Conservation (phyloP, 1,140 invertebrate species). For the Teleopsis dalmanni region DNA sequence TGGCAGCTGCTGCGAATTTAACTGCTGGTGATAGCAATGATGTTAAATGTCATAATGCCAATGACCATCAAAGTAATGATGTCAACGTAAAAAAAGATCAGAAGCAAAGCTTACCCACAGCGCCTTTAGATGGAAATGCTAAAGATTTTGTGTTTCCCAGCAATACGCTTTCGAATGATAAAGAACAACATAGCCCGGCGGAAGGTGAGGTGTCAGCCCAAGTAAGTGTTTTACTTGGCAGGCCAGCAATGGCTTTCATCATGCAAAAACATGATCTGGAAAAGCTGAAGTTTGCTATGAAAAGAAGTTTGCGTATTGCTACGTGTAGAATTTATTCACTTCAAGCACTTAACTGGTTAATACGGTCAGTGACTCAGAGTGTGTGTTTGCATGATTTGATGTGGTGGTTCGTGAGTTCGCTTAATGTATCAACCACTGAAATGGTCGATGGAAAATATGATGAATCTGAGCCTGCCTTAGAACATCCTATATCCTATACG, state of each 20-base stretch:
- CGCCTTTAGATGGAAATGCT: background rate
- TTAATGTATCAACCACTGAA: constrained; percentile 49
- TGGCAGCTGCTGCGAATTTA: constrained; percentile 3
- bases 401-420: constrained; percentile 86
- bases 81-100: no score
- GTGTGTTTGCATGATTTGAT: constrained; percentile 86
- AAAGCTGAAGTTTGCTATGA: constrained; percentile 72
- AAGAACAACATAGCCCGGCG: background rate
- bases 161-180: background rate
- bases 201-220: constrained; percentile 11
- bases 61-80: constrained; percentile 2
- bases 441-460: constrained; percentile 23
- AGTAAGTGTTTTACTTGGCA: constrained; percentile 44
- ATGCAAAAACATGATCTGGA: constrained; percentile 79
- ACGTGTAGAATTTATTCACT: constrained; percentile 76
- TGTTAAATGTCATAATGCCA: background rate
- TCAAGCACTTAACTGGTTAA: constrained; percentile 88
- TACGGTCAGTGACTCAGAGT: constrained; percentile 84
- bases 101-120: background rate
- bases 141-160: background rate
- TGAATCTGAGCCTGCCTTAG: constrained; percentile 53
- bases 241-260: constrained; percentile 77
- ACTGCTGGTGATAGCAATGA: background rate
- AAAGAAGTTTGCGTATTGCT: constrained; percentile 71
- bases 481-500: constrained; percentile 76